These are phyloP conservation scores for Volucella inflata DNA, from an alignment of 2,888 invertebrate species.

Conservation along the genomic window DNA sequence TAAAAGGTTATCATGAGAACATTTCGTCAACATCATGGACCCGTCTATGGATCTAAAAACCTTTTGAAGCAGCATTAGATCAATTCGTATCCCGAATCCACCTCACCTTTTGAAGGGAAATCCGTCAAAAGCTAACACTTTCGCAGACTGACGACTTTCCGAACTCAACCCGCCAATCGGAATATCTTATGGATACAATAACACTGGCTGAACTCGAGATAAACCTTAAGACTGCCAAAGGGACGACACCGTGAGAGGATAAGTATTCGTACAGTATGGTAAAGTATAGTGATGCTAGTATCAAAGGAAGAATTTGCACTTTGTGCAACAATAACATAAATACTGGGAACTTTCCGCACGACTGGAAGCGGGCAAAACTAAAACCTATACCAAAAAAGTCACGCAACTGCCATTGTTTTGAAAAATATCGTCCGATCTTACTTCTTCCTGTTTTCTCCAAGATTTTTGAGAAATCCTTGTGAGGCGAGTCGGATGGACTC, in stretches of 20 bases:
- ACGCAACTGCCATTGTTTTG: neutral
- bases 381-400: neutral
- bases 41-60: slow-evolving; percentile 9
- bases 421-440: neutral
- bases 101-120: neutral
- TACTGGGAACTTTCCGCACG: slow-evolving; percentile 15
- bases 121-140: neutral
- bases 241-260: slow-evolving; percentile 10
- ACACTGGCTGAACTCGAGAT: slow-evolving; percentile 3
- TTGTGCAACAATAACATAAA: neutral
- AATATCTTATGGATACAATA: slow-evolving; percentile 3
- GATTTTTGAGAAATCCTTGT: neutral
- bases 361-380: neutral
- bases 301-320: neutral
- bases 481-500: neutral
- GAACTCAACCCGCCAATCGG: neutral
- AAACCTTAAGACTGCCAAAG: neutral
- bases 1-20: too few relatives aligned
- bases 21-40: slow-evolving; percentile 15
- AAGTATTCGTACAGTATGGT: slow-evolving; percentile 14
- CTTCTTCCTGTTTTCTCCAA: neutral
- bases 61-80: slow-evolving; percentile 13
- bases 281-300: neutral
- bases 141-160: slow-evolving; percentile 6
- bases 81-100: slow-evolving; percentile 2